Percentiles rank a stretch among this genome's conserved stretches.
These are phyloP conservation scores for Cordilura impudica DNA, from an alignment of 2,888 invertebrate genomes.

Conservation along the genomic window DNA sequence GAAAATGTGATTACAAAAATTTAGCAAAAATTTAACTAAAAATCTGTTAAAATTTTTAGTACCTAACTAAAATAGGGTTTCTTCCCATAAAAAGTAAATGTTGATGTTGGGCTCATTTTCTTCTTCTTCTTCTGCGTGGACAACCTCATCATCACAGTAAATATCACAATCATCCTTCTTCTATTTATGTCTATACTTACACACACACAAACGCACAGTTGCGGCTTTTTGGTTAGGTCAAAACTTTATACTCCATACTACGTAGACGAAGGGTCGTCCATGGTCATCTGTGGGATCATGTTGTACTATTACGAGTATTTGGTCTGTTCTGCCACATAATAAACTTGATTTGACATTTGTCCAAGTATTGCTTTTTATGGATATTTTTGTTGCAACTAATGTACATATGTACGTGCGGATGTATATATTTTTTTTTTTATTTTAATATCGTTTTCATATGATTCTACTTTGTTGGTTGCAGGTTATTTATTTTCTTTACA, in stretches of 20 bases:
- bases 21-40: too few relatives aligned
- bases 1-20: too few relatives aligned
- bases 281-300: conserved; percentile 45
- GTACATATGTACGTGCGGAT: not conserved
- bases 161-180: too few relatives aligned
- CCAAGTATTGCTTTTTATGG: conserved; percentile 38
- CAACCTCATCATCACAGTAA: too few relatives aligned
- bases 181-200: too few relatives aligned
- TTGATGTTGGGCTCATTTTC: too few relatives aligned
- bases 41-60: too few relatives aligned
- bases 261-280: not conserved
- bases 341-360: conserved; percentile 63
- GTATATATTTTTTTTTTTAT: not conserved
- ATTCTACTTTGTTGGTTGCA: too few relatives aligned
- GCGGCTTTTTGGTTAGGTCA: conserved; percentile 55
- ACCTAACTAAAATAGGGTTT: too few relatives aligned
- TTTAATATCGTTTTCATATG: conserved; percentile 11
- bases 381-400: conserved; percentile 10
- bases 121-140: too few relatives aligned
- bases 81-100: too few relatives aligned
- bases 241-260: conserved; percentile 44
- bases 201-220: conserved; percentile 43
- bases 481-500: too few relatives aligned
- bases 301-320: conserved; percentile 17
- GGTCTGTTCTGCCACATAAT: conserved; percentile 51